These are phyloP conservation scores for Mustela nigripes DNA, from an alignment of 2,113 vertebrate genomes.

Conservation along the genomic window DNA sequence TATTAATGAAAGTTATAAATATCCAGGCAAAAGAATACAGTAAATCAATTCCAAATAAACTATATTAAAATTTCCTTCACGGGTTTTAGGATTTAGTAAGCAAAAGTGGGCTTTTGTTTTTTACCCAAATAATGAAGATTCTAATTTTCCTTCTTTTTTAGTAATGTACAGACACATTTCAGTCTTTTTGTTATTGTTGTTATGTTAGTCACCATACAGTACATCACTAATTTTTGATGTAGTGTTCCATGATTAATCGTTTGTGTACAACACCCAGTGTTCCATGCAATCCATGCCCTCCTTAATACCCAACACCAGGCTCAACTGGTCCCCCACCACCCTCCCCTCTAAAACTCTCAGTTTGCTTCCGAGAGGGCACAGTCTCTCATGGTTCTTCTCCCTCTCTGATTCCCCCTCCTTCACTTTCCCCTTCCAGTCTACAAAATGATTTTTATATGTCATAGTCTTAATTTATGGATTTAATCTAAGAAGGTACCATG, in stretches of 20 bases:
- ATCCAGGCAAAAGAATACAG: slow-evolving; percentile 50
- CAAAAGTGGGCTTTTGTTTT: slow-evolving; percentile 44
- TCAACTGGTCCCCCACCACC: rapidly evolving
- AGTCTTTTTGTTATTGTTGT: background rate
- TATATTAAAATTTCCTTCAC: background rate
- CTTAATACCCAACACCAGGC: too few species aligned
- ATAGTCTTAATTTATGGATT: background rate
- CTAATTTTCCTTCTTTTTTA: background rate
- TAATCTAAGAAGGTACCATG: background rate
- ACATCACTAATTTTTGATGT: too few species aligned
- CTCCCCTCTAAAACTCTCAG: too few species aligned
- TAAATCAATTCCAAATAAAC: slow-evolving; percentile 48
- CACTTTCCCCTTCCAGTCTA: background rate
- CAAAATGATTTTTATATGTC: slow-evolving; percentile 10
- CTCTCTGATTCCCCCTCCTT: too few species aligned
- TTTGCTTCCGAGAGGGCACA: too few species aligned
- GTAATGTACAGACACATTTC: background rate
- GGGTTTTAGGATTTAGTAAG: slow-evolving; percentile 2
- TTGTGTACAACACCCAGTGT: too few species aligned
- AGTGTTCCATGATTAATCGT: too few species aligned
- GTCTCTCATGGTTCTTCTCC: too few species aligned
- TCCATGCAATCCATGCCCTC: too few species aligned
- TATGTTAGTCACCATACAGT: too few species aligned
- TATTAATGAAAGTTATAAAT: slow-evolving; percentile 69
- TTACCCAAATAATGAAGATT: background rate